These are phyloP conservation scores for Sebastes kiyomatsui DNA, from an alignment of 2,797 vertebrate genomes.

Conservation along the genomic window DNA sequence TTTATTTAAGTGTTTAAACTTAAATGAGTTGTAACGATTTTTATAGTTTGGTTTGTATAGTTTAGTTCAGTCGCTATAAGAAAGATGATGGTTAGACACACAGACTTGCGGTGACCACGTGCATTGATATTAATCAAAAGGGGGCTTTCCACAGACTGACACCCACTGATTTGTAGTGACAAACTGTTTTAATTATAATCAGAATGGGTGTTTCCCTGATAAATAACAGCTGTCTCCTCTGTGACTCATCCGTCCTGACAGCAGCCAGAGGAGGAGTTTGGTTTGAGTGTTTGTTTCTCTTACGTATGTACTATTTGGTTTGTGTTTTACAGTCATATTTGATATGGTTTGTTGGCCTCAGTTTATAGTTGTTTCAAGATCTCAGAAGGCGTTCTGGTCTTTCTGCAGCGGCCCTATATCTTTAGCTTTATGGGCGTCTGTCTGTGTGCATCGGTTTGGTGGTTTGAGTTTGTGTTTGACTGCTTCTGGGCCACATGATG, in stretches of 20 bases:
- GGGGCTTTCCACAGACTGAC: constrained; percentile 8
- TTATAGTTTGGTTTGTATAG: neutral
- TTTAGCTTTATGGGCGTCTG: constrained; percentile 27
- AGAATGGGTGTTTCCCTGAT: constrained; percentile 58
- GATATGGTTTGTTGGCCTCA: constrained; percentile 21
- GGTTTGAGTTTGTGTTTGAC: constrained; percentile 20
- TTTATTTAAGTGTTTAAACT: neutral
- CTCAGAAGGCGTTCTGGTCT: neutral
- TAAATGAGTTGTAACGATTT: neutral
- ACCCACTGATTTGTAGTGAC: constrained; percentile 15
- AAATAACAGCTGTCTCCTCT: constrained; percentile 46
- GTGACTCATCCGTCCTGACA: constrained; percentile 34
- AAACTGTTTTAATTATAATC: constrained; percentile 43
- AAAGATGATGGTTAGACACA: neutral
- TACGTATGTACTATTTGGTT: constrained; percentile 5
- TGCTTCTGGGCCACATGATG: constrained; percentile 18
- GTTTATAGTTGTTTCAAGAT: constrained; percentile 21
- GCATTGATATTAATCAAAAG: constrained; percentile 11
- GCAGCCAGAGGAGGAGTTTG: constrained; percentile 11
- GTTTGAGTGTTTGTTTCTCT: constrained; percentile 19
- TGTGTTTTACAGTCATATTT: constrained; percentile 17
- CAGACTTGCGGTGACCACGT: neutral
- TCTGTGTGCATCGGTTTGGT: constrained; percentile 23
- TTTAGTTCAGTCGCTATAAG: neutral
- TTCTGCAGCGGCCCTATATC: constrained; percentile 6